Conservation (phyloP, 2,113 vertebrate species). For the Pteruthius melanotis region DNA sequence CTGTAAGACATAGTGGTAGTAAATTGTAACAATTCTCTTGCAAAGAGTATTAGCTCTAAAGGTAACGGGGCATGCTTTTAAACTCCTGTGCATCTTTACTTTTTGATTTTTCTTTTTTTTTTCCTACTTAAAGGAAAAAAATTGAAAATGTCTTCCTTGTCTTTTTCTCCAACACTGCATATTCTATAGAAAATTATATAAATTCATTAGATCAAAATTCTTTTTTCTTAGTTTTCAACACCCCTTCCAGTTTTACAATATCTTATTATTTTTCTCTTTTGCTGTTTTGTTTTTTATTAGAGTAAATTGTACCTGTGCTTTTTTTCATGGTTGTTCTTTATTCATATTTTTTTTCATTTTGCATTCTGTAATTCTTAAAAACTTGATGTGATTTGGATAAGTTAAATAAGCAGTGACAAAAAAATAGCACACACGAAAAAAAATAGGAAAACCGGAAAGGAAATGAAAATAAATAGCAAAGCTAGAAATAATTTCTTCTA, state of each 20-base stretch:
- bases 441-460: constrained; percentile 5
- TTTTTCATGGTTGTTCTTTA: background rate
- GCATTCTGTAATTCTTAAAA: background rate
- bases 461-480: background rate
- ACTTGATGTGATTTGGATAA: background rate
- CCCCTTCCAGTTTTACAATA: background rate
- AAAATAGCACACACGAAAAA: background rate
- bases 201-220: background rate
- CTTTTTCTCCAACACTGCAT: background rate
- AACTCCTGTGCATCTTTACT: background rate
- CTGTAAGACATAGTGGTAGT: background rate
- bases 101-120: background rate
- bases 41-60: background rate
- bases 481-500: constrained; percentile 13
- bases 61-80: background rate
- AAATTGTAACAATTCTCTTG: background rate
- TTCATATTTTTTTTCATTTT: background rate
- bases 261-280: background rate
- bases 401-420: background rate
- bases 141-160: background rate
- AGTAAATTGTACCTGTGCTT: background rate
- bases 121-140: background rate
- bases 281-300: background rate
- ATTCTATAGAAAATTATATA: background rate
- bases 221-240: background rate